phyloP scores from a whole-genome alignment of 2,113 vertebrate species.

The Gopherus evgoodei region DNA sequence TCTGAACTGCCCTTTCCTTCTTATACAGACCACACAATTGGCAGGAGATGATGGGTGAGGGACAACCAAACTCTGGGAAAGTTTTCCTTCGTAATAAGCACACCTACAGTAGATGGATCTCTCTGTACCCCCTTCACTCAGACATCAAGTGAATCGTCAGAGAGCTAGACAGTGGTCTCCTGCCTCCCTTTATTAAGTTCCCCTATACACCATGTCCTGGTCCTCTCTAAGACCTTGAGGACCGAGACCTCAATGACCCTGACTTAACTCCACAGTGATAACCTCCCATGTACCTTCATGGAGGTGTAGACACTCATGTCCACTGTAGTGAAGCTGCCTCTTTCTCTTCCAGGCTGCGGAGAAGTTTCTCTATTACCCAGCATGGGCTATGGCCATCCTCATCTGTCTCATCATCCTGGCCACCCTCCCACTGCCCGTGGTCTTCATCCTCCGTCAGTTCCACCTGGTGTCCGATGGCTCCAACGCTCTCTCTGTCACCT shows the following conservation, averaged over 20 bases:
- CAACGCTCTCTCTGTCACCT: conserved; percentile 96
- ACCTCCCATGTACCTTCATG: not conserved
- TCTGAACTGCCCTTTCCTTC: not conserved
- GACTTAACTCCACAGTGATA: not conserved
- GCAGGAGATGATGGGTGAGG: not conserved
- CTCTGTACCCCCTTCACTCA: not conserved
- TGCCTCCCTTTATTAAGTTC: not conserved
- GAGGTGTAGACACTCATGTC: not conserved
- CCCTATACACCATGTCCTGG: not conserved
- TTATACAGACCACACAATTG: not conserved
- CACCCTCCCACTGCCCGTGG: conserved; percentile 90
- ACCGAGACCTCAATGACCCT: not conserved
- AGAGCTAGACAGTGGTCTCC: not conserved
- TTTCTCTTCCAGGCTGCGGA: conserved; percentile 85
- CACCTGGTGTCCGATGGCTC: conserved; percentile 93
- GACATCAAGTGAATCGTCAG: not conserved
- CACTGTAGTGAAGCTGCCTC: accelerated
- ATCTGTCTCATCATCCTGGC: conserved; percentile 90
- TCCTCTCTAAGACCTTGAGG: not conserved
- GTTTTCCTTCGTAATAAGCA: not conserved
- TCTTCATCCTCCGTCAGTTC: conserved; percentile 91
- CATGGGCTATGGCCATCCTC: conserved; percentile 93
- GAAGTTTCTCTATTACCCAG: conserved; percentile 91
- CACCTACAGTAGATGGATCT: not conserved
- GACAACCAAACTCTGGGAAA: not conserved